A percentile compares a stretch with the other conserved stretches of the same genome.
These are phyloP conservation scores for Eurytemora carolleeae DNA, from an alignment of 1,140 invertebrate species.

Conservation along the genomic window DNA sequence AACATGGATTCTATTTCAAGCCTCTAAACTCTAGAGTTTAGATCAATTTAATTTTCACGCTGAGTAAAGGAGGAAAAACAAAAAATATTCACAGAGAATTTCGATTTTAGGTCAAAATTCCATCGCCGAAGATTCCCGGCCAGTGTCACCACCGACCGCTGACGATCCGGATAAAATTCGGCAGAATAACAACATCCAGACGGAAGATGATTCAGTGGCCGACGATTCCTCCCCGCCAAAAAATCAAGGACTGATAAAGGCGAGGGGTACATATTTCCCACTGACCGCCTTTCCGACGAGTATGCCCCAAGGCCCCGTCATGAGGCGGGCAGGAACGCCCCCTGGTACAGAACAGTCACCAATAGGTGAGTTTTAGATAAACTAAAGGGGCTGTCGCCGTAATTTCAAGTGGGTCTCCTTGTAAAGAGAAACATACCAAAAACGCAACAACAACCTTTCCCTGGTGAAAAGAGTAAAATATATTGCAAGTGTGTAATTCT, in stretches of 20 bases:
- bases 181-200: no score
- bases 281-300: slow-evolving; percentile 43
- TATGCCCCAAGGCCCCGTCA: slow-evolving; percentile 16
- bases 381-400: no score
- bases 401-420: slow-evolving; percentile 9
- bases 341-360: no score
- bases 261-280: slow-evolving; percentile 77
- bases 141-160: neutral
- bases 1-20: no score
- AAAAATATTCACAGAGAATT: slow-evolving; percentile 15
- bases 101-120: slow-evolving; percentile 1
- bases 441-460: neutral
- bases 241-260: slow-evolving; percentile 51
- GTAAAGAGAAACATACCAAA: no score
- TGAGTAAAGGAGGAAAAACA: slow-evolving; percentile 16
- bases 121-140: slow-evolving; percentile 8
- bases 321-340: slow-evolving; percentile 8
- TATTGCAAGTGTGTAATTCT: neutral
- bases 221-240: slow-evolving; percentile 18
- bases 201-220: slow-evolving; percentile 17
- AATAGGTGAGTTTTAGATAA: no score
- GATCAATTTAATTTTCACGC: no score
- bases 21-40: no score
- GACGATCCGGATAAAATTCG: slow-evolving; percentile 3
- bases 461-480: neutral